phyloP scores from a whole-genome alignment of 2,888 invertebrate genomes.

The Paralinhomoeus sp. region DNA sequence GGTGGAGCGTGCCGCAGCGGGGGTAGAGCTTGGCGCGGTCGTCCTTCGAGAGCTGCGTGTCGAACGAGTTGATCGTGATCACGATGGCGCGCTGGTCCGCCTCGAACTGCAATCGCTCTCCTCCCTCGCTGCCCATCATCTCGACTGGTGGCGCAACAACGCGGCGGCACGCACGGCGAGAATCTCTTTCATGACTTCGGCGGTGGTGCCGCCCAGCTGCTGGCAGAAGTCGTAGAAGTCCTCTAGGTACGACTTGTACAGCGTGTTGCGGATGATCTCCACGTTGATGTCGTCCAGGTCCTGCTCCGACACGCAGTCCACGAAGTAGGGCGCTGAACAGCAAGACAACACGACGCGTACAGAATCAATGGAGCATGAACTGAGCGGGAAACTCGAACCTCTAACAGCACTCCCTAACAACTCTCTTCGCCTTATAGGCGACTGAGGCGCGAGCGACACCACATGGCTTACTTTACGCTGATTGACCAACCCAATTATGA shows the following conservation, averaged over 20 bases:
- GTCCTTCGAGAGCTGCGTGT: slow-evolving; percentile 91
- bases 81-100: slow-evolving; percentile 96
- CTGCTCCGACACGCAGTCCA: slow-evolving; percentile 97
- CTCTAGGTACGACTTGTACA: slow-evolving; percentile 51
- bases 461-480: no score
- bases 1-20: slow-evolving; percentile 80
- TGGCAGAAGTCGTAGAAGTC: slow-evolving; percentile 92
- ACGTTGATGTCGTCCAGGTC: slow-evolving; percentile 99
- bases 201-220: slow-evolving; percentile 76
- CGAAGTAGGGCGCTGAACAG: slow-evolving; percentile 69
- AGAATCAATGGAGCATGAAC: no score
- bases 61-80: slow-evolving; percentile 98
- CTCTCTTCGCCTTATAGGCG: no score
- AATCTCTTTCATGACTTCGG: slow-evolving; percentile 97
- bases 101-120: slow-evolving; percentile 52
- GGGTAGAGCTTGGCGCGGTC: slow-evolving; percentile 90
- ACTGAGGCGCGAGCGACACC: no score
- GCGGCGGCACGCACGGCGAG: slow-evolving; percentile 55
- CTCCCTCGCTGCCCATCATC: neutral
- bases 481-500: no score
- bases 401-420: no score
- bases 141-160: neutral
- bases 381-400: no score
- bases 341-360: no score
- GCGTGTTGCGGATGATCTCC: slow-evolving; percentile 93